Percentiles rank a stretch among this genome's conserved stretches.
phyloP scores from a whole-genome alignment of 2,797 vertebrate genomes.

The Triplophysa bombifrons region DNA sequence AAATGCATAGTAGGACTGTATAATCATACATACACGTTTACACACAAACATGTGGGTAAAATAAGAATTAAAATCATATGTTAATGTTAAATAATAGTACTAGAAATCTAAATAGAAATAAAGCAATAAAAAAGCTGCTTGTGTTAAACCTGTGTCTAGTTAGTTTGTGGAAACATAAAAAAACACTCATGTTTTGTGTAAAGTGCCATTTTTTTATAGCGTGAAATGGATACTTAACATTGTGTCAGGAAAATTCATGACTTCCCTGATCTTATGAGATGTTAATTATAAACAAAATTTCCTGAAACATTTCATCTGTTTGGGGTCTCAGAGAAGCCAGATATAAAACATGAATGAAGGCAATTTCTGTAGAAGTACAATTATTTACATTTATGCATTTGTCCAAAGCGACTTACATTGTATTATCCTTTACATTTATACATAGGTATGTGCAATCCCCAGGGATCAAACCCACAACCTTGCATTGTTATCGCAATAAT shows the following conservation, averaged over 20 bases:
- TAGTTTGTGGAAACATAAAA: background rate
- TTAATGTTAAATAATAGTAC: background rate
- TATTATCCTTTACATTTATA: too few relatives aligned
- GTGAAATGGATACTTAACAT: too few relatives aligned
- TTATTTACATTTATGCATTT: too few relatives aligned
- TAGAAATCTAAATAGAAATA: too few relatives aligned
- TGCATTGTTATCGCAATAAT: too few relatives aligned
- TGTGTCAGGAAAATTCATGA: too few relatives aligned
- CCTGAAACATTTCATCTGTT: too few relatives aligned
- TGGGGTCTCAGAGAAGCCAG: background rate
- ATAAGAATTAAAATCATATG: background rate
- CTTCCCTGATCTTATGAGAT: too few relatives aligned
- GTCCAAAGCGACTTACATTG: too few relatives aligned
- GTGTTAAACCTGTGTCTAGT: background rate
- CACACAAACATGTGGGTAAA: background rate
- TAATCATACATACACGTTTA: constrained; percentile 19
- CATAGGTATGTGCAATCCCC: too few relatives aligned
- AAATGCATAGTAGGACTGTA: background rate
- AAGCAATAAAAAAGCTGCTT: background rate
- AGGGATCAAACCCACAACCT: too few relatives aligned
- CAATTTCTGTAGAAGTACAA: background rate
- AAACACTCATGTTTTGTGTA: background rate
- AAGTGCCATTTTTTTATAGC: background rate
- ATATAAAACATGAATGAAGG: background rate
- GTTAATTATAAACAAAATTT: too few relatives aligned